These are phyloP conservation scores for Nasonia oneida DNA, from an alignment of 2,888 invertebrate genomes.

Conservation along the genomic window DNA sequence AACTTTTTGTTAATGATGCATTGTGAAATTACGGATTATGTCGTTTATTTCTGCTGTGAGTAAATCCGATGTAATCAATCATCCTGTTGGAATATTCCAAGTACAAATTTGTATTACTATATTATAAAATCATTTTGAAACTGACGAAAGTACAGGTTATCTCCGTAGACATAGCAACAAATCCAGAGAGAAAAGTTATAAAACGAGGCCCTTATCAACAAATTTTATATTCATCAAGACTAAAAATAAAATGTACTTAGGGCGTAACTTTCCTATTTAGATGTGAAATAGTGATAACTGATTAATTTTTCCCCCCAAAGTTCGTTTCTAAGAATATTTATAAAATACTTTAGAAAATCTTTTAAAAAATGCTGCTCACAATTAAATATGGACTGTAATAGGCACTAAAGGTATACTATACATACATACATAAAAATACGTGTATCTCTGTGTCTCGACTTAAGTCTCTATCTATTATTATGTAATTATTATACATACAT, in stretches of 20 bases:
- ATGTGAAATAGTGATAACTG: background rate
- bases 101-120: conserved; percentile 37
- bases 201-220: background rate
- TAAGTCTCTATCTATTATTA: conserved; percentile 67
- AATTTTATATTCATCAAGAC: background rate
- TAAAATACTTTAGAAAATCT: conserved; percentile 48
- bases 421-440: conserved; percentile 59
- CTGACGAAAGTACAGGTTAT: conserved; percentile 45
- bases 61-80: background rate
- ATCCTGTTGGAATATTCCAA: conserved; percentile 25
- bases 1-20: conserved; percentile 1
- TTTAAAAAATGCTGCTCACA: conserved; percentile 37
- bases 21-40: background rate
- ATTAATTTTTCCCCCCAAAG: background rate
- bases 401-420: conserved; percentile 60
- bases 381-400: conserved; percentile 43
- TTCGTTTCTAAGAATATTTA: conserved; percentile 7
- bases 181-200: conserved; percentile 39
- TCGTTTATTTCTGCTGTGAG: background rate
- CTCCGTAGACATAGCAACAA: conserved; percentile 33
- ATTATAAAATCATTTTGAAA: conserved; percentile 24
- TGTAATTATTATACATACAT: conserved; percentile 65
- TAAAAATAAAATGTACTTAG: background rate
- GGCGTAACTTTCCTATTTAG: conserved; percentile 5
- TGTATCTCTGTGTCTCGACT: conserved; percentile 67